phyloP scores from a whole-genome alignment of 2,888 invertebrate species.

The Mermis nigrescens region DNA sequence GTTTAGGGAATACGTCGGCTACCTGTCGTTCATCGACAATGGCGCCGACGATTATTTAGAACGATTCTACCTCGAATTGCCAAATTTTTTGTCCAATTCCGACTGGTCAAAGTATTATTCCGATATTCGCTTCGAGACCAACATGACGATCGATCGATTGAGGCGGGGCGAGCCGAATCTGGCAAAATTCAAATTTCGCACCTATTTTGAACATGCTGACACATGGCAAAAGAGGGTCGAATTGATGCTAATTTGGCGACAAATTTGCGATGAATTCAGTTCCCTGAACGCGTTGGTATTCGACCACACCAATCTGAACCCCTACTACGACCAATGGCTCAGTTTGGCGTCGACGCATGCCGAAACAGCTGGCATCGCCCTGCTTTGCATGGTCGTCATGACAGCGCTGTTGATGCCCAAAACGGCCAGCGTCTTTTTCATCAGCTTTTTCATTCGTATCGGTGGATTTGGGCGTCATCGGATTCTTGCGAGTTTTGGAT shows the following conservation, averaged over 20 bases:
- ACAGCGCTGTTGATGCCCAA: slow-evolving; percentile 83
- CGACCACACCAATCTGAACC: not conserved
- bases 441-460: slow-evolving; percentile 80
- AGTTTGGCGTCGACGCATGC: not conserved
- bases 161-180: not conserved
- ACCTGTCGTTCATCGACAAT: not conserved
- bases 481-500: slow-evolving; percentile 86
- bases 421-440: slow-evolving; percentile 73
- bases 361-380: not conserved
- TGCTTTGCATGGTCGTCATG: slow-evolving; percentile 70
- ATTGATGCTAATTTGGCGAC: not conserved
- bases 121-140: not conserved
- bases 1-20: not conserved
- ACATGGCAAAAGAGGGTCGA: not conserved
- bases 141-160: not conserved
- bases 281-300: not conserved
- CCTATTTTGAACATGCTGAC: not conserved
- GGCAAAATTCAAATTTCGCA: slow-evolving; percentile 1
- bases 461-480: slow-evolving; percentile 75
- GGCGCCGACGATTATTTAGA: not conserved
- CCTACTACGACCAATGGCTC: slow-evolving; percentile 1
- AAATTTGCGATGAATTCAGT: not conserved
- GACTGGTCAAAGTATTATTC: not conserved
- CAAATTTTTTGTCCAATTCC: not conserved
- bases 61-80: not conserved